Evolutionary conservation across 2,797 vertebrate genomes (phyloP), one percentile per base, ranked within the genome.

Genomic region (Lagodon rhomboides): DNA sequence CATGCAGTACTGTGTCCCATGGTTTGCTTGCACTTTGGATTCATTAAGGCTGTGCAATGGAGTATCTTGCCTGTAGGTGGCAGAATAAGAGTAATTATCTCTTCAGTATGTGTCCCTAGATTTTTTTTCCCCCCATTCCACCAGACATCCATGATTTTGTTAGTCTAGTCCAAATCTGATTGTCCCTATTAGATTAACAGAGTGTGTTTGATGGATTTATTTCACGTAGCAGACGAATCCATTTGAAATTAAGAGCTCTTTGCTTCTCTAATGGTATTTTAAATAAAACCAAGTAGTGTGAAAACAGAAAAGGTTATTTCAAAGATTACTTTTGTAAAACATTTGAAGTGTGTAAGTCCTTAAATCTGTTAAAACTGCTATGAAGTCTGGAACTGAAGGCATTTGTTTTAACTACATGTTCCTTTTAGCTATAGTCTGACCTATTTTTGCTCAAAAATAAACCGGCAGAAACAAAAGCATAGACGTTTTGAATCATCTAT

Each of bases 41-140:
- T 11, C 51, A 3, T 62, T 1, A 51, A 41, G 46, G 3, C 1
- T 69, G 68, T 72, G 23, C 4, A 13, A 2, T 15, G 23, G 2
- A 68, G 3, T 20, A 25, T 56, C 34, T n/a, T 23, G 34, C 85
- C 93, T 79, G 51, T 86, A 87, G 92, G 78, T 81, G 92, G 89
- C 90, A 82, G 82, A 67, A 66, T 49, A 65, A 30, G 50, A 62
- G 6, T 15, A 59, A 27, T 43, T 22, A 54, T 62, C 15, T 67
- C 7, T 0, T 34, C 6, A 72, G 1, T 12, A 12, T 66, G 20
- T 18, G 12, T 43, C 4, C 1, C 27, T 56, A 3, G 53, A 51
- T 61, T 54, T 65, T 20, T 51, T 7, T 8, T 5, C 3, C 34
- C 34, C 34, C 1, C 34, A 16, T 20, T 16, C 53, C 38, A 66